phyloP scores from a whole-genome alignment of 2,113 vertebrate species.

The Pedetes capensis region DNA sequence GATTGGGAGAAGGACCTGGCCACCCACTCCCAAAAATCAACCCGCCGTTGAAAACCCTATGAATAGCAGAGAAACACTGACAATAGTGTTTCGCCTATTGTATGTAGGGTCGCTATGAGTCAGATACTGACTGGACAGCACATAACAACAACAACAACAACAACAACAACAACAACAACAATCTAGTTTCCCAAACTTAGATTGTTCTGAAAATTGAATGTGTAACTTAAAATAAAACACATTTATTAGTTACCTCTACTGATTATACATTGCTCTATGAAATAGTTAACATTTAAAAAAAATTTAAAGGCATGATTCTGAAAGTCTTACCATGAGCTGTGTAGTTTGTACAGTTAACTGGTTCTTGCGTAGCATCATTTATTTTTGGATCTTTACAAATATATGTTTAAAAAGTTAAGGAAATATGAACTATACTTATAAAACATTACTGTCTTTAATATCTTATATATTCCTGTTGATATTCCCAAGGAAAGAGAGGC shows the following conservation, averaged over 20 bases:
- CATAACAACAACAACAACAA: no score
- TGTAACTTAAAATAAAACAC: constrained; percentile 22
- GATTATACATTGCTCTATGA: not conserved
- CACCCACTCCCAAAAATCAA: no score
- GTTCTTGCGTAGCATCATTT: constrained; percentile 94
- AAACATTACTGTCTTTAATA: constrained; percentile 19
- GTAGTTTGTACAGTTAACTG: constrained; percentile 91
- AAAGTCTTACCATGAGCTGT: constrained; percentile 91
- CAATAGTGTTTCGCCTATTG: no score
- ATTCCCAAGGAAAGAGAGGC: constrained; percentile 14
- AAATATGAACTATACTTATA: constrained; percentile 68
- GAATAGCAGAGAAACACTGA: no score
- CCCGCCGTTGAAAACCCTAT: no score
- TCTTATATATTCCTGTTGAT: not conserved
- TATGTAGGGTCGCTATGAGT: no score
- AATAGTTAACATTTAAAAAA: not conserved
- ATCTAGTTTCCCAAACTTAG: constrained; percentile 48
- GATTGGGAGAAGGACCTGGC: no score
- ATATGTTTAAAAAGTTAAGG: constrained; percentile 90
- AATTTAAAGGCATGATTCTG: constrained; percentile 48
- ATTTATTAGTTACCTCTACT: constrained; percentile 2
- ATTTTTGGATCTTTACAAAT: constrained; percentile 92
- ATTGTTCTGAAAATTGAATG: not conserved
- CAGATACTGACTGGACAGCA: no score
- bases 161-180: no score